Evolutionary conservation across 2,888 invertebrate genomes (phyloP).

Genomic region (Lottia scabra): DNA sequence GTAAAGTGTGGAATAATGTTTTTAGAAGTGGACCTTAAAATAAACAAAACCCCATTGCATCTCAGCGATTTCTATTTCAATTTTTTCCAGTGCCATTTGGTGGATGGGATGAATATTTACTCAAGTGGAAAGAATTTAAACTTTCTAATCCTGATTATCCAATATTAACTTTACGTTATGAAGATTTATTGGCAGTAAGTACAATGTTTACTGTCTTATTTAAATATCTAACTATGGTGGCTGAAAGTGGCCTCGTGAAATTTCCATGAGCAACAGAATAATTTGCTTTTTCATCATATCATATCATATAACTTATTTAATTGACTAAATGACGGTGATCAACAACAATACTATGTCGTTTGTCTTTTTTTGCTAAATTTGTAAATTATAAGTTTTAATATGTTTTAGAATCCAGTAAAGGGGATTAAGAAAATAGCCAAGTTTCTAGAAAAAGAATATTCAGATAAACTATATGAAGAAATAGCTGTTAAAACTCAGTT

Average conservation of each 20-base stretch:
- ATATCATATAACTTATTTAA: no score
- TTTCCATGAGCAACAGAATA: no score
- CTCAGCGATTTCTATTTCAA: no score
- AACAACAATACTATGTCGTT: no score
- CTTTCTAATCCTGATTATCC: neutral
- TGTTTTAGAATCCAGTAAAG: neutral
- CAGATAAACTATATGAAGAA: neutral
- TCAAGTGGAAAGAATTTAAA: neutral
- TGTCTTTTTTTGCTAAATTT: no score
- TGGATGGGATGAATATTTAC: neutral
- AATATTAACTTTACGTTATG: neutral
- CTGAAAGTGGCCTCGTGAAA: no score
- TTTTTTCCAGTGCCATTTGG: neutral
- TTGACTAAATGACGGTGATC: no score
- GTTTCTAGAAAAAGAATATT: neutral
- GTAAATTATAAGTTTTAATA: no score
- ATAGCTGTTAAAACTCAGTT: neutral
- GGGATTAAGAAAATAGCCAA: neutral
- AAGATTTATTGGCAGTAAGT: neutral
- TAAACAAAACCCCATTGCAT: no score
- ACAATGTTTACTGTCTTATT: neutral
- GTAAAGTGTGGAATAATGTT: no score
- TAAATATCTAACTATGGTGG: neutral
- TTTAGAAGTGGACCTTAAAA: no score
- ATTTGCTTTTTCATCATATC: no score